Evolutionary conservation across 1,140 invertebrate species (phyloP).

Genomic region (Drosophila oshimai): DNA sequence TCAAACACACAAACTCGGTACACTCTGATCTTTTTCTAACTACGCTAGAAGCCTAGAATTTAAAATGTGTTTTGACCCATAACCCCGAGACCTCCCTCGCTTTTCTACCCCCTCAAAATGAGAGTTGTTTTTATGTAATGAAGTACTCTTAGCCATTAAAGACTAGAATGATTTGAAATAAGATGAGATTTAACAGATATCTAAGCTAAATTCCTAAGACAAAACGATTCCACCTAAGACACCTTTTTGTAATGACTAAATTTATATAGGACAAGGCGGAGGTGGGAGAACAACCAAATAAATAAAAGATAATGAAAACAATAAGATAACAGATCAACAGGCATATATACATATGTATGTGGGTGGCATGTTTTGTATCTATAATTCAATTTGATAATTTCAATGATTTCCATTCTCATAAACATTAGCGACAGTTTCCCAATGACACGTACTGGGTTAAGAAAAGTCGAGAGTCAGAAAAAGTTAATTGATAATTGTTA

Average conservation of each 20-base stretch:
- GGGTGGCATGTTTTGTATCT: constrained; percentile 55
- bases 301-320: constrained; percentile 36
- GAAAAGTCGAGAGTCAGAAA: constrained; percentile 14
- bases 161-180: constrained; percentile 81
- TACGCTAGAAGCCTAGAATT: constrained; percentile 20
- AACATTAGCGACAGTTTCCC: constrained; percentile 15
- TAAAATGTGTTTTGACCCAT: constrained; percentile 29
- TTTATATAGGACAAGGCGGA: constrained; percentile 60
- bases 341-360: constrained; percentile 20
- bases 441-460: constrained; percentile 16
- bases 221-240: constrained; percentile 80
- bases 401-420: background rate
- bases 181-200: constrained; percentile 68
- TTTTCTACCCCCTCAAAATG: constrained; percentile 18
- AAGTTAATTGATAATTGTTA: constrained; percentile 52
- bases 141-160: constrained; percentile 68
- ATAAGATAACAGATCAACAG: constrained; percentile 38
- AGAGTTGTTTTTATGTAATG: constrained; percentile 40
- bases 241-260: constrained; percentile 78
- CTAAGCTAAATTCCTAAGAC: constrained; percentile 81
- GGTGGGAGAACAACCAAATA: constrained; percentile 36
- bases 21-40: constrained; percentile 45
- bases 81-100: background rate
- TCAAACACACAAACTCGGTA: constrained; percentile 11
- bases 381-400: constrained; percentile 21